These are phyloP conservation scores for Pseudochirops corinnae DNA, from an alignment of 2,797 vertebrate genomes.

Conservation along the genomic window DNA sequence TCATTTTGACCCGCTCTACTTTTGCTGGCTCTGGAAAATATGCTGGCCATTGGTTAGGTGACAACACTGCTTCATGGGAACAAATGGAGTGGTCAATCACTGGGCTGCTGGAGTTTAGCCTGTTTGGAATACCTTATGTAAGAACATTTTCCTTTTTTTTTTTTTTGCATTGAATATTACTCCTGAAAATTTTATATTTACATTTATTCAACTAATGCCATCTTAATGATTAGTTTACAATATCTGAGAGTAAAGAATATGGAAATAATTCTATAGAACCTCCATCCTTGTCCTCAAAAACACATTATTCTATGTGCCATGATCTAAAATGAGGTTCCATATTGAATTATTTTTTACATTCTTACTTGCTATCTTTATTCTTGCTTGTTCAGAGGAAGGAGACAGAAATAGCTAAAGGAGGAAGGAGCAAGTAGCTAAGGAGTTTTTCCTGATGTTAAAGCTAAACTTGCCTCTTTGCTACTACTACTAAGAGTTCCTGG, in stretches of 20 bases:
- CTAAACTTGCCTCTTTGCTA: neutral
- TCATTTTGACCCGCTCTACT: slow-evolving; percentile 94
- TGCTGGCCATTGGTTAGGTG: slow-evolving; percentile 96
- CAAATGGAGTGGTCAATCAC: slow-evolving; percentile 96
- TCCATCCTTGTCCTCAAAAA: neutral
- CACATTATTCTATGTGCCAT: neutral
- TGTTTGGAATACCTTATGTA: slow-evolving; percentile 96
- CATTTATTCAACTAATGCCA: neutral
- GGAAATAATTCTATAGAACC: neutral
- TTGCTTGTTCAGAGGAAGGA: neutral
- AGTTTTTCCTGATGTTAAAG: neutral
- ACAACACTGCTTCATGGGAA: slow-evolving; percentile 96
- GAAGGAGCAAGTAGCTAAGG: neutral
- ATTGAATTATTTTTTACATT: neutral
- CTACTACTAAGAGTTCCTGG: neutral
- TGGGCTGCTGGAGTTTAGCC: slow-evolving; percentile 94
- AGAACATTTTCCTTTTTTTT: slow-evolving; percentile 73
- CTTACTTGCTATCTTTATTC: neutral
- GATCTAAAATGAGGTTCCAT: neutral
- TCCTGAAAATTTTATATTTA: neutral
- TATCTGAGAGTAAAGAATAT: neutral
- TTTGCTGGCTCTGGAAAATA: slow-evolving; percentile 94
- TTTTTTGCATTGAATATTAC: neutral
- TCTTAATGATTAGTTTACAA: slow-evolving; percentile 8
- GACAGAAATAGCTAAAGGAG: neutral